phyloP scores from a whole-genome alignment of 2,888 invertebrate genomes.

The Patella pellucida region DNA sequence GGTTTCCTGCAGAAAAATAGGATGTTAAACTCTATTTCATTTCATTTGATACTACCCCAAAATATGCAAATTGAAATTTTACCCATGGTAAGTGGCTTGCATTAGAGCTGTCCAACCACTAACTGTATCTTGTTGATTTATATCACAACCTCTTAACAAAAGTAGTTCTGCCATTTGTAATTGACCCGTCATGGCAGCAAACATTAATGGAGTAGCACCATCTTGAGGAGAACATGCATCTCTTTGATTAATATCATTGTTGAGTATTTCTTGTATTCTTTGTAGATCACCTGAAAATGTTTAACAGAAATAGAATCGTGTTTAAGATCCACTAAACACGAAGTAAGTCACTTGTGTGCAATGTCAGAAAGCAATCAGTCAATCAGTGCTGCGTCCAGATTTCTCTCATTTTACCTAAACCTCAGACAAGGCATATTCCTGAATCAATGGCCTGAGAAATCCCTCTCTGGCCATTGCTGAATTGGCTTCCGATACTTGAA shows the following conservation, averaged over 20 bases:
- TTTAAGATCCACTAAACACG: too few relatives aligned
- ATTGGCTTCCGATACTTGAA: too few relatives aligned
- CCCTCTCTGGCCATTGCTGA: too few relatives aligned
- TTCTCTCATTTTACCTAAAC: too few relatives aligned
- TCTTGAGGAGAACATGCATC: slow-evolving; percentile 67
- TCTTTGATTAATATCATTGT: slow-evolving; percentile 61
- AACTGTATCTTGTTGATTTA: slow-evolving; percentile 70
- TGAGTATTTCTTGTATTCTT: slow-evolving; percentile 62
- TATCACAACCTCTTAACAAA: slow-evolving; percentile 68
- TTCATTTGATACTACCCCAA: background rate
- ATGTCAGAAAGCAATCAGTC: too few relatives aligned
- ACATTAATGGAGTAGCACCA: slow-evolving; percentile 72
- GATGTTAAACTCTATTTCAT: too few relatives aligned
- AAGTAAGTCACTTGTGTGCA: too few relatives aligned
- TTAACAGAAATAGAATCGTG: too few relatives aligned
- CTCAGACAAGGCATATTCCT: too few relatives aligned
- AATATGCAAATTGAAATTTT: slow-evolving; percentile 4
- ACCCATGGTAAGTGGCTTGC: slow-evolving; percentile 72
- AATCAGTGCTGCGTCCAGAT: too few relatives aligned
- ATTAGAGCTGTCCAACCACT: slow-evolving; percentile 73
- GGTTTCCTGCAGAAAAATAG: too few relatives aligned
- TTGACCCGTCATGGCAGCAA: slow-evolving; percentile 71
- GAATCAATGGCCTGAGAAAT: too few relatives aligned
- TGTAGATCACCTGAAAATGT: slow-evolving; percentile 60
- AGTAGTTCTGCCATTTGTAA: slow-evolving; percentile 68